Evolutionary conservation across 2,113 vertebrate genomes (phyloP).

Genomic region (Silurus meridionalis): DNA sequence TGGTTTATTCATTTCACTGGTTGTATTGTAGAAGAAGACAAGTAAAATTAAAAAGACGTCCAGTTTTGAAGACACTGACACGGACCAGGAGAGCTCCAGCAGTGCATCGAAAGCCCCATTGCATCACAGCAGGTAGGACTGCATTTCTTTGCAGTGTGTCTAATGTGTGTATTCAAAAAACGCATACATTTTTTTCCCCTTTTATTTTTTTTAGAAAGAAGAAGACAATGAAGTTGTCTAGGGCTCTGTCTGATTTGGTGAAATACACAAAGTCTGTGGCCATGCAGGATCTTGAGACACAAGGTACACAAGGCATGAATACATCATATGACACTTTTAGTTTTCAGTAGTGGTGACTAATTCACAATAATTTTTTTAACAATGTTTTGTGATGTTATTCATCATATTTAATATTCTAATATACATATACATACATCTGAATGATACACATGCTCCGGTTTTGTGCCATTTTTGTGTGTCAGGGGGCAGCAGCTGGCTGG

Average conservation of each 20-base stretch:
- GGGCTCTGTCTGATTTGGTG: slow-evolving; percentile 95
- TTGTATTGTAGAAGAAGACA: slow-evolving; percentile 81
- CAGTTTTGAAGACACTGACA: slow-evolving; percentile 88
- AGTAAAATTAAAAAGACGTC: slow-evolving; percentile 83
- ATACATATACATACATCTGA: background rate
- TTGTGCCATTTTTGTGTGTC: background rate
- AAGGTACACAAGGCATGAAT: slow-evolving; percentile 72
- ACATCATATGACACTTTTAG: background rate
- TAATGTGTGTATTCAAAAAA: background rate
- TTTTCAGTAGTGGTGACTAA: background rate
- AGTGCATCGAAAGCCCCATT: slow-evolving; percentile 74
- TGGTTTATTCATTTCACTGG: background rate
- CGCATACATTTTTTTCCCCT: background rate
- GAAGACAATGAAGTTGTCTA: slow-evolving; percentile 95
- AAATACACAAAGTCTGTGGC: slow-evolving; percentile 95
- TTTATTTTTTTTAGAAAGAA: slow-evolving; percentile 72
- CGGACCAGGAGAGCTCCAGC: slow-evolving; percentile 80
- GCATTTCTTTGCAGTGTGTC: background rate
- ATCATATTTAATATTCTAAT: background rate
- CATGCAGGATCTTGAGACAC: slow-evolving; percentile 83
- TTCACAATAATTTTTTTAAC: background rate
- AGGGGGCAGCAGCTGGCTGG: slow-evolving; percentile 90
- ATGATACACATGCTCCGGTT: background rate
- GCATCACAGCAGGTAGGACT: slow-evolving; percentile 79
- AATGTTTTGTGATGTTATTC: background rate